Conservation (phyloP, 2,888 invertebrate genomes). For the Rotaria socialis region DNA sequence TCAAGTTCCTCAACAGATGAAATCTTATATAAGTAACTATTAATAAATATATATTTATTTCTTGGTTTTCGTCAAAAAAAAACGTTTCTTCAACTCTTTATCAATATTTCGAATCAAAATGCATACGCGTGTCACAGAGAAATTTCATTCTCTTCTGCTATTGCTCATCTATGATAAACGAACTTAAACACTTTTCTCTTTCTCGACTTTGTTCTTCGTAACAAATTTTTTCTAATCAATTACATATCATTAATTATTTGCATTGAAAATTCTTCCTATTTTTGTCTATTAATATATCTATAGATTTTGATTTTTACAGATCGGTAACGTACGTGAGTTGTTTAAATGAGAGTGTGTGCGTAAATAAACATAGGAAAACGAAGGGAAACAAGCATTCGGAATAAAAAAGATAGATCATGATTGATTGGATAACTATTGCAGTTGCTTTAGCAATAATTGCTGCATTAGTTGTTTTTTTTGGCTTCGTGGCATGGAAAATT, state of each 20-base stretch:
- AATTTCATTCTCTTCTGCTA: neutral
- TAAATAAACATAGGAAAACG: neutral
- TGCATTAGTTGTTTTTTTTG: neutral
- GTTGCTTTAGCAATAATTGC: neutral
- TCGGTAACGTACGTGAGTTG: neutral
- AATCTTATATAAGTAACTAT: neutral
- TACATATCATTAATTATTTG: too few species aligned
- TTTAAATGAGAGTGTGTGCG: neutral
- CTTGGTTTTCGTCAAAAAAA: neutral
- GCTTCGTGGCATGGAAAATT: neutral
- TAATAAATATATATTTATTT: neutral
- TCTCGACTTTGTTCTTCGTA: neutral
- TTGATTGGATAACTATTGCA: neutral
- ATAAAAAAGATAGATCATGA: neutral
- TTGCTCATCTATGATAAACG: neutral
- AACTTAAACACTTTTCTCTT: neutral
- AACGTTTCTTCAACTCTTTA: neutral
- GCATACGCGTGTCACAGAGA: neutral
- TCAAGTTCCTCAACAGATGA: neutral
- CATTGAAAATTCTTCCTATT: too few species aligned
- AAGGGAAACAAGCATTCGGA: too few species aligned
- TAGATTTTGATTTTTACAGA: neutral
- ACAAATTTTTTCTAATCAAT: neutral
- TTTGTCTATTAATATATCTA: too few species aligned
- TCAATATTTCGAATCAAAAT: neutral